Percentiles rank a stretch among this genome's conserved stretches.
phyloP scores from a whole-genome alignment of 2,113 vertebrate genomes.

The Lycocorax pyrrhopterus region DNA sequence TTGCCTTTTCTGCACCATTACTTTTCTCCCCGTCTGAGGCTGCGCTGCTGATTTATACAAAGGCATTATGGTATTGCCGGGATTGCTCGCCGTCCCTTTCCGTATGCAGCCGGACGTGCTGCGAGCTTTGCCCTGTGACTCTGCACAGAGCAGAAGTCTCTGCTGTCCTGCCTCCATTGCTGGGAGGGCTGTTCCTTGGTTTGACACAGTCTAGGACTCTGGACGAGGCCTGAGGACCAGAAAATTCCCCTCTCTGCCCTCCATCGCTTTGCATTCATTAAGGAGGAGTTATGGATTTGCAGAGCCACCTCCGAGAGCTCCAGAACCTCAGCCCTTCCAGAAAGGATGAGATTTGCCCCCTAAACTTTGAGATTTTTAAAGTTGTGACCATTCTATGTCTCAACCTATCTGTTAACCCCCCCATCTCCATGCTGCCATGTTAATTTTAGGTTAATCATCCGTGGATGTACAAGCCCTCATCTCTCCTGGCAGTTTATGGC shows the following conservation, averaged over 20 bases:
- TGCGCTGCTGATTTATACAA: neutral
- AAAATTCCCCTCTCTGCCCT: neutral
- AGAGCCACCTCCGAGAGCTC: neutral
- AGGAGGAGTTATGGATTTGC: neutral
- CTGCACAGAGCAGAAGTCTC: neutral
- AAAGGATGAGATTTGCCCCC: neutral
- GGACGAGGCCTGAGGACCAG: neutral
- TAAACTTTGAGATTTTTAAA: neutral
- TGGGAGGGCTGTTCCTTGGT: neutral
- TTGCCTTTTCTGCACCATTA: constrained; percentile 57
- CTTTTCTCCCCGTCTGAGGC: neutral
- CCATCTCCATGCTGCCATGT: fast-evolving
- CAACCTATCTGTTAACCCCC: neutral
- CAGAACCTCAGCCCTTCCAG: neutral
- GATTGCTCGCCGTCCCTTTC: neutral
- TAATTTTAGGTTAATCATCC: neutral
- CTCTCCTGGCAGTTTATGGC: neutral
- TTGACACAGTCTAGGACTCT: neutral
- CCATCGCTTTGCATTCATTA: neutral
- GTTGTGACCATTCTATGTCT: neutral
- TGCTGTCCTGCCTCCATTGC: fast-evolving
- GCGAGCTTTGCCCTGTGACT: neutral
- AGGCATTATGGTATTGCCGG: neutral
- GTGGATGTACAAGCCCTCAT: neutral
- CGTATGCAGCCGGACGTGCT: neutral